Conservation (phyloP, 1,140 invertebrate species). For the Drosophila pseudoananassae region DNA sequence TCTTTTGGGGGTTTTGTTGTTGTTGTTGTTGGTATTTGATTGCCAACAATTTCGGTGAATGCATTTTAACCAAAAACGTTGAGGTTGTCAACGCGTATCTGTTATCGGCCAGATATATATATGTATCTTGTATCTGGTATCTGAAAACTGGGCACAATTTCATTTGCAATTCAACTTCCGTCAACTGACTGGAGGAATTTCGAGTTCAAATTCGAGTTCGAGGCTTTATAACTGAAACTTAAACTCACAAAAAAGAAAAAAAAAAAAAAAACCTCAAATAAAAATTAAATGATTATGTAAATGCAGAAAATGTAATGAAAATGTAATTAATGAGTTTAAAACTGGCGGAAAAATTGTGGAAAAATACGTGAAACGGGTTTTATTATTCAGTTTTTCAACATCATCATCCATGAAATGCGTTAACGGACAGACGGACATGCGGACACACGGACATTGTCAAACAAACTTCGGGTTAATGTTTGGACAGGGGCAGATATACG, state of each 20-base stretch:
- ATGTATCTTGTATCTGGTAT: slow-evolving; percentile 51
- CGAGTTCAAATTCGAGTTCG: slow-evolving; percentile 57
- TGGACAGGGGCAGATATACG: slow-evolving; percentile 25
- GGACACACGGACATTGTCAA: slow-evolving; percentile 58
- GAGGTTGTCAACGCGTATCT: slow-evolving; percentile 9
- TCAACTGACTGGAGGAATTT: slow-evolving; percentile 70
- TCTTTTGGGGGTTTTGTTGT: too few species aligned
- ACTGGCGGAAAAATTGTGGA: slow-evolving; percentile 71
- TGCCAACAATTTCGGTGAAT: slow-evolving; percentile 35
- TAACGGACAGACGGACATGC: not conserved
- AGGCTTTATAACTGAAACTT: slow-evolving; percentile 20
- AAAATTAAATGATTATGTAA: slow-evolving; percentile 73
- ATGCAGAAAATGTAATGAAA: slow-evolving; percentile 74
- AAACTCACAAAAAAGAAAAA: slow-evolving; percentile 13
- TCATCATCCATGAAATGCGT: slow-evolving; percentile 16
- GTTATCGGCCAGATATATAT: slow-evolving; percentile 19
- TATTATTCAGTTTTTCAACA: slow-evolving; percentile 42
- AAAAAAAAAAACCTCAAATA: slow-evolving; percentile 5
- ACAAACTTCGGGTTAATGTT: slow-evolving; percentile 62
- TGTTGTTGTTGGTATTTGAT: too few species aligned
- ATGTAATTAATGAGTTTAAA: slow-evolving; percentile 81
- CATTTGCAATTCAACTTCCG: slow-evolving; percentile 81
- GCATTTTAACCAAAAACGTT: slow-evolving; percentile 50
- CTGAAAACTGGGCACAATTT: slow-evolving; percentile 55
- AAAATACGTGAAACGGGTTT: slow-evolving; percentile 73